Evolutionary conservation across 2,888 invertebrate genomes (phyloP), one percentile per base, ranked within the genome.

Genomic region (Nudaria mundana): DNA sequence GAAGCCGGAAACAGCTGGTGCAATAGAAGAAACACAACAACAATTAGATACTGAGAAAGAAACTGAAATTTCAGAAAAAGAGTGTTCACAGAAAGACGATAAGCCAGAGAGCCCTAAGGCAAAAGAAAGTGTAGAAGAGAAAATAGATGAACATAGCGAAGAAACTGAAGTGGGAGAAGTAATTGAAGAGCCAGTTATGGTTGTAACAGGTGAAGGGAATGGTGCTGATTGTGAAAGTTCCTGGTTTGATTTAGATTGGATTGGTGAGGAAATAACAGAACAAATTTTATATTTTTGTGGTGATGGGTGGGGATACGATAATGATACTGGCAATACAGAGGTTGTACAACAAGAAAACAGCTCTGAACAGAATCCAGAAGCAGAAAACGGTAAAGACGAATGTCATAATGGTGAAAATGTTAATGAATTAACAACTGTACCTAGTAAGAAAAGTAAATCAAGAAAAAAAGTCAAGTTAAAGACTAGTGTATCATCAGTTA

Each of bases 231-330:
- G 92, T 66, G 91, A 93, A 48, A 90, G 89, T 42, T 83, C 68
- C 44, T 84, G 28, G 32, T 6, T 29, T 18, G 41, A 42, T 12
- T 37, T 42, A 30, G 30, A 34, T 32, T 89, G 89, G 41, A 62
- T 94, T 33, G 92, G 94, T 15, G 95, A 95, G 64, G 91, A 90
- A 53, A 93, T 96, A 37, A 92, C 92, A 63, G 96, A 96, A 77
- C 91, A 92, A 1, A 82, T 93, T 0, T 87, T 94, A 82, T 91
- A 90, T 72, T 89, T 95, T 65, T 90, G 86, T 56, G 95, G 95
- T 0, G 92, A 92, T 63, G 96, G 96, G 25, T 90, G 78, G 56
- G 96, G 96, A 3, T 81, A 73, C 12, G 93, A 94, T 16, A 95
- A 94, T 69, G 87, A 93, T 42, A 94, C 94, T 3, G 95, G 95